Conservation (phyloP, 2,113 vertebrate species). For the Ramphastos sulfuratus region DNA sequence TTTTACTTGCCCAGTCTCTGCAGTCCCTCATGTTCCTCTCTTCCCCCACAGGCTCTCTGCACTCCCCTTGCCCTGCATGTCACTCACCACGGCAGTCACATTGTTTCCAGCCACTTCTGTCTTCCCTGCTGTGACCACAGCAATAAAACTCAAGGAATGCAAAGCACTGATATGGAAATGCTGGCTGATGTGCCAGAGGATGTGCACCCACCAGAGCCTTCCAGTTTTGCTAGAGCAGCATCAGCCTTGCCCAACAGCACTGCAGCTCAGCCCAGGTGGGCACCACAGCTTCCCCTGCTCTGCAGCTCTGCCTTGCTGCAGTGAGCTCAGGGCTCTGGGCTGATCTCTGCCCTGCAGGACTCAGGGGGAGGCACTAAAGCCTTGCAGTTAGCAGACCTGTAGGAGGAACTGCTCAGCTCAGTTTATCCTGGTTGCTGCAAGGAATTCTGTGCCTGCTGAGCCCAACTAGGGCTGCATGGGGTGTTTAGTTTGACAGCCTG, state of each 20-base stretch:
- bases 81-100: neutral
- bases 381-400: neutral
- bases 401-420: neutral
- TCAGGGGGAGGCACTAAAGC: neutral
- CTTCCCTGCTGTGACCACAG: neutral
- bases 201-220: neutral
- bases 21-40: neutral
- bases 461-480: fast-evolving
- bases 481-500: neutral
- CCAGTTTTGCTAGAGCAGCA: neutral
- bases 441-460: neutral
- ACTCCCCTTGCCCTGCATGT: neutral
- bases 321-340: neutral
- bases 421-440: fast-evolving
- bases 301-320: neutral
- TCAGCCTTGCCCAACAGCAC: neutral
- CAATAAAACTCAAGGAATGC: neutral
- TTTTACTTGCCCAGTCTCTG: neutral
- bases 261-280: neutral
- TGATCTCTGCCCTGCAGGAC: neutral
- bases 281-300: neutral
- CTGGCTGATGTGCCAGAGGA: too few relatives aligned
- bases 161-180: neutral
- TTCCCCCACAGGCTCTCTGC: neutral
- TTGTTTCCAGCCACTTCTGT: neutral